Base-by-base conservation (phyloP, 2,797 vertebrate genomes). In the Steatocranus sp. region DNA sequence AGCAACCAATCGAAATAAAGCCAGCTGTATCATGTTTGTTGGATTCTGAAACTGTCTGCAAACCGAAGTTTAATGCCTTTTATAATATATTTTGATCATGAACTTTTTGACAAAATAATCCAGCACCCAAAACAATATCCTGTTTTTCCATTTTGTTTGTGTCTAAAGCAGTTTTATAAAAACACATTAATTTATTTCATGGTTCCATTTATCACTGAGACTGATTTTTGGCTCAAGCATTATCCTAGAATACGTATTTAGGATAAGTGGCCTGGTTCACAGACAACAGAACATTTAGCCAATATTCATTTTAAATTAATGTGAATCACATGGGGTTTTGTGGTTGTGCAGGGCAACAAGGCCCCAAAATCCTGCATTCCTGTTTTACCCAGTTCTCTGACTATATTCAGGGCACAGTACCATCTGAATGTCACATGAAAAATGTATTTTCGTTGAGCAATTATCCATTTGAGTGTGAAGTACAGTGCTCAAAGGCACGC, bases 371-470 rank as follows among this genome's bases (percentile, higher is more conserved):
- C 27, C 56, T 68, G 76, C 83, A 76, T 84, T 89, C 83, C 81
- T 53, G 80, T 79, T 86, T 81, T 27, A 81, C 53, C 75, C 78
- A 70, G 68, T 80, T 86, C 61, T 84, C 75, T 18, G 76, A 66
- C 83, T 87, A 88, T 86, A 86, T 91, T 87, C 61, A 84, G 84
- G 78, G 51, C 80, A 34, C 70, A 68, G 85, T 14, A 86, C 49
- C 90, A 90, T 93, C 91, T 91, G 88, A 92, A 85, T 83, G 85
- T 95, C 90, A 95, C 92, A 90, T 93, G 91, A 83, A 92, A 78
- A 88, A 81, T 75, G 53, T 15, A 81, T 87, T 90, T 87, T 86
- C 81, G 81, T 79, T 43, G 75, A 93, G 84, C 85, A 86, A 91
- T 88, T 83, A 86, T 84, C 80, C 58, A 83, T 82, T 86, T 85